Base-by-base conservation (phyloP, 2,888 invertebrate species). In the Dastarcus helophoroides region DNA sequence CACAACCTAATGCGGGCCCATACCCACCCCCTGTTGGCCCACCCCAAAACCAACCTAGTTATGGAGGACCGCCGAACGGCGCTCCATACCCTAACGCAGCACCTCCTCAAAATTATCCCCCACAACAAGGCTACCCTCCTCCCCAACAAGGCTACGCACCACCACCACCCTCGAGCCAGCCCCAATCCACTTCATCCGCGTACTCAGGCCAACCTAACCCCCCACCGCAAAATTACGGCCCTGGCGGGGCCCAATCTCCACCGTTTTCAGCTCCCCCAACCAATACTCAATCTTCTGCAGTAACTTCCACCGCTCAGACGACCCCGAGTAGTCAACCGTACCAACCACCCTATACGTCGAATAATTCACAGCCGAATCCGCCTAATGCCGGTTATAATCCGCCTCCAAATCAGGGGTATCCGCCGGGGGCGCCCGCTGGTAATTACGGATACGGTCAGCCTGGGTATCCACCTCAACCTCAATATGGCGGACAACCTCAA, bases 401-500 rank as follows among this genome's bases (percentile, higher is more conserved):
- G 1, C 59, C 64, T 35, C 55, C 56, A 8, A 54, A 51, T 40
- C 56, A 57, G 35, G 49, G 43, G 2, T 57, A 57, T 39, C 53
- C 55, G 3, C 54, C 59, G 4, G 52, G 48, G 13, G 56, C 54
- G 7, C 59, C 52, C 2, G 53, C 58, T 5, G 44, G 39, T 28
- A 51, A 45, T 30, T 56, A 60, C 26, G 67, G 63, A 14, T 74
- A 75, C 56, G 72, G 73, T 2, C 75, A 73, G 33, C 73, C 70
- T 26, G 65, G 60, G 32, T 70, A 70, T 47, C 71, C 69, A 21
- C 71, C 73, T 8, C 73, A 73, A 39, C 65, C 65, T 2, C 70
- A 69, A 43, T 71, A 71, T 52, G 71, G 68, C 10, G 55, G 51
- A 9, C 69, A 72, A 31, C 69, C 73, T 4, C 76, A 76, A 51